phyloP scores from a whole-genome alignment of 1,140 invertebrate genomes.

The Colletes gigas region DNA sequence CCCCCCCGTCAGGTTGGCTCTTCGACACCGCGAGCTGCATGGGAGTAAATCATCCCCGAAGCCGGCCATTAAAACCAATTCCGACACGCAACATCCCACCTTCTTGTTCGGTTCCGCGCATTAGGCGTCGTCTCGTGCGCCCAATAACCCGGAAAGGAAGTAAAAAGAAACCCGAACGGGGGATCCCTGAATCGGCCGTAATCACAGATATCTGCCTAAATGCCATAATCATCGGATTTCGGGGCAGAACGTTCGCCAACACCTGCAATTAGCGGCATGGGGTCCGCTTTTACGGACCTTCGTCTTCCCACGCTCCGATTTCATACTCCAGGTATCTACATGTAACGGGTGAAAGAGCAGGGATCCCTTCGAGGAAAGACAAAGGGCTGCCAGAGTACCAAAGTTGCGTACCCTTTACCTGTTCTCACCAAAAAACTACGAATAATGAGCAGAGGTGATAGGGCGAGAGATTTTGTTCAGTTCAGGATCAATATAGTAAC shows the following conservation, averaged over 20 bases:
- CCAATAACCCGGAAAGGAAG: conserved; percentile 20
- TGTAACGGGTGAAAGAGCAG: neutral
- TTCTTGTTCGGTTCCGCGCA: conserved; percentile 33
- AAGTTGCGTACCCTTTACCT: neutral
- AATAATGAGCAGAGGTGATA: no score
- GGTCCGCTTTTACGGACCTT: conserved; percentile 44
- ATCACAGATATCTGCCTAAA: conserved; percentile 69
- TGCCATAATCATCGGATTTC: conserved; percentile 65
- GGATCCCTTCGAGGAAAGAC: conserved; percentile 6
- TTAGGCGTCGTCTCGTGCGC: conserved; percentile 49
- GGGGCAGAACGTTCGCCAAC: conserved; percentile 36
- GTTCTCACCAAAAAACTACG: neutral
- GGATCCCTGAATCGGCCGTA: conserved; percentile 44
- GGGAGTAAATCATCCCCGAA: neutral
- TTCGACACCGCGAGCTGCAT: neutral
- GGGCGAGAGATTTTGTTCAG: neutral
- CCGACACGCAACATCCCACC: conserved; percentile 23
- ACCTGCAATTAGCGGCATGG: conserved; percentile 65
- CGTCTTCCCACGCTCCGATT: conserved; percentile 63
- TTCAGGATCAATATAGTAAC: no score
- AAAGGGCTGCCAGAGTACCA: conserved; percentile 18
- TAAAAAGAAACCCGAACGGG: conserved; percentile 9
- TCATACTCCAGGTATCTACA: conserved; percentile 32
- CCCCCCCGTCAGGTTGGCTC: neutral
- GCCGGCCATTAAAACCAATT: conserved; percentile 19